Conservation (phyloP, 2,797 vertebrate genomes). For the Pteropus rufus region DNA sequence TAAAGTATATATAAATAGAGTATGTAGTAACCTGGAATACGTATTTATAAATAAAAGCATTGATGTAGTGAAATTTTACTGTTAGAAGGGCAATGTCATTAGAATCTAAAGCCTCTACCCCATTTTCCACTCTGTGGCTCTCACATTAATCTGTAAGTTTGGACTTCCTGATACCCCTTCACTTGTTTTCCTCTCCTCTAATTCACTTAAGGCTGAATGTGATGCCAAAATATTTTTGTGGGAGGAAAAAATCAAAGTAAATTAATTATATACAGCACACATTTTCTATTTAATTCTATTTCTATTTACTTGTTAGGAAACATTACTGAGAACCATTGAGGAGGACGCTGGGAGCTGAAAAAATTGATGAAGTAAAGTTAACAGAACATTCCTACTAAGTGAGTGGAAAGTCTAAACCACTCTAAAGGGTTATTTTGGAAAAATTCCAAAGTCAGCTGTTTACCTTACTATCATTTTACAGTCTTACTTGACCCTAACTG, state of each 20-base stretch:
- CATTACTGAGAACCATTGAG: not conserved
- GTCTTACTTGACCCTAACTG: not conserved
- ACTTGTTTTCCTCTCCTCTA: not conserved
- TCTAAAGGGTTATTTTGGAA: conserved; percentile 22
- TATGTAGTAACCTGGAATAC: not conserved
- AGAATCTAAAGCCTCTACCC: not conserved
- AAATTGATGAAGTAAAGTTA: not conserved
- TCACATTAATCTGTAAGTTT: not conserved
- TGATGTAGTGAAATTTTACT: not conserved
- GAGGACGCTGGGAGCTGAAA: not conserved
- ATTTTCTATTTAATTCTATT: not conserved
- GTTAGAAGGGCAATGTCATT: not conserved
- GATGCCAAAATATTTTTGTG: not conserved
- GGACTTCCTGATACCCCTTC: not conserved
- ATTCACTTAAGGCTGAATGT: not conserved
- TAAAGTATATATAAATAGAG: not conserved
- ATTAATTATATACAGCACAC: not conserved
- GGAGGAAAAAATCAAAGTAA: not conserved
- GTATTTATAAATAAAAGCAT: not conserved
- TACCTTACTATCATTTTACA: conserved; percentile 24
- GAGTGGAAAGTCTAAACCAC: not conserved
- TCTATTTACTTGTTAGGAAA: not conserved
- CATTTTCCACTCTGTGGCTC: not conserved
- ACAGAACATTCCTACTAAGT: not conserved
- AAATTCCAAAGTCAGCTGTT: conserved; percentile 21